A percentile compares a stretch with the other conserved stretches of the same genome.
Conservation (phyloP, 2,888 invertebrate genomes). For the Diaphora mendica region DNA sequence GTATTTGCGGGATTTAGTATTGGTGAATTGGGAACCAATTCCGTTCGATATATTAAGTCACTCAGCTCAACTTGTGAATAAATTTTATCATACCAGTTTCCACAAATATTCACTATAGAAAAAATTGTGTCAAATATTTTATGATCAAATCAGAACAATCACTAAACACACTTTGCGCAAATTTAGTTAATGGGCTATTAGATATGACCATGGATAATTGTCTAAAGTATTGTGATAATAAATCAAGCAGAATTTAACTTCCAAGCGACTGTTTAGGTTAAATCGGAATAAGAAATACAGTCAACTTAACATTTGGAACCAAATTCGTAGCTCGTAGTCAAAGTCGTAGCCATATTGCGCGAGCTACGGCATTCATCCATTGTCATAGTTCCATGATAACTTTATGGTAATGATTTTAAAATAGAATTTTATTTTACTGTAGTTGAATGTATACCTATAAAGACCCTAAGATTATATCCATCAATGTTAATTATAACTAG, state of each 20-base stretch:
- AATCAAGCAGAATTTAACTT: not conserved
- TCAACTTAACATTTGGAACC: not conserved
- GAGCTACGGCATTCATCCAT: no score
- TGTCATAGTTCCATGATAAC: no score
- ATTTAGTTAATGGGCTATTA: no score
- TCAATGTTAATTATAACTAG: not conserved
- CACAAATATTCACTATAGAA: not conserved
- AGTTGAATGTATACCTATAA: no score
- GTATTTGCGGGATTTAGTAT: slow-evolving; percentile 23
- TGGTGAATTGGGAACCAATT: slow-evolving; percentile 9
- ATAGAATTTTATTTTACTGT: no score
- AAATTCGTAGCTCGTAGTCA: not conserved
- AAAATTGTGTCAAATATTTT: not conserved
- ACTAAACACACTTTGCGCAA: no score
- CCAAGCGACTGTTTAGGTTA: not conserved
- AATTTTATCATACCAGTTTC: not conserved
- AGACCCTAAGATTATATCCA: not conserved
- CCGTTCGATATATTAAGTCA: not conserved
- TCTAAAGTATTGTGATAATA: not conserved
- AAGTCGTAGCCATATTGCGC: no score
- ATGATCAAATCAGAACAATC: not conserved
- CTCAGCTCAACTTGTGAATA: no score
- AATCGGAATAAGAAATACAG: not conserved
- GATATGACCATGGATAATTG: not conserved
- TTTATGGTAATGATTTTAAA: no score